These are phyloP conservation scores for Pedionomus torquatus DNA, from an alignment of 2,113 vertebrate genomes.

Conservation along the genomic window DNA sequence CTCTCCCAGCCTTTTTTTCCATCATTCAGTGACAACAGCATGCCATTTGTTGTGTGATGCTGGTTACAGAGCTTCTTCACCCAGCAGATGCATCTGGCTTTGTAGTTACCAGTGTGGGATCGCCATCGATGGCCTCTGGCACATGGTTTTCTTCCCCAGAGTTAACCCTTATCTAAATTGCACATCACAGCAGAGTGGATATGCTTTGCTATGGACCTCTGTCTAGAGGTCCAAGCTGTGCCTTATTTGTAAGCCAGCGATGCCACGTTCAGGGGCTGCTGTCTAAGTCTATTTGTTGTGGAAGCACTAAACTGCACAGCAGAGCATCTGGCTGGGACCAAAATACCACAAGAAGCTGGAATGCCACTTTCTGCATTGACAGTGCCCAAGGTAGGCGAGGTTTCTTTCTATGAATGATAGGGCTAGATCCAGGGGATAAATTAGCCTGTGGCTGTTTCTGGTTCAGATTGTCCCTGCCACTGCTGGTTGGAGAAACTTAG, in stretches of 20 bases:
- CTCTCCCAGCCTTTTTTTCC: background rate
- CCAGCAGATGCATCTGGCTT: background rate
- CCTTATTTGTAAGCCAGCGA: background rate
- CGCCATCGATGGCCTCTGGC: background rate
- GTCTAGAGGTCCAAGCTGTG: background rate
- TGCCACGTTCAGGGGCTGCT: background rate
- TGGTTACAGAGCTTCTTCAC: background rate
- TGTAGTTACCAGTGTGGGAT: background rate
- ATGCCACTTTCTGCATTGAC: background rate
- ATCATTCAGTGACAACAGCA: background rate
- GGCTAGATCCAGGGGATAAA: background rate
- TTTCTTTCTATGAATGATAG: background rate
- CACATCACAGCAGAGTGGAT: background rate
- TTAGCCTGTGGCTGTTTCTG: background rate
- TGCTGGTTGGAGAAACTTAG: background rate
- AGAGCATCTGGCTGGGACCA: background rate
- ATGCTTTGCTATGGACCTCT: background rate
- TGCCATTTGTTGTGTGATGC: accelerated
- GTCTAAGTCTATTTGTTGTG: background rate
- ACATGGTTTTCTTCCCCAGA: background rate
- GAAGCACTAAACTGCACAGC: background rate
- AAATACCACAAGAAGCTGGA: background rate
- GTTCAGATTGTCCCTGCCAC: background rate
- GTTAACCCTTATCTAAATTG: background rate
- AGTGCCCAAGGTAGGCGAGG: background rate